Conservation (phyloP, 2,888 invertebrate genomes). For the Philonicus albiceps region DNA sequence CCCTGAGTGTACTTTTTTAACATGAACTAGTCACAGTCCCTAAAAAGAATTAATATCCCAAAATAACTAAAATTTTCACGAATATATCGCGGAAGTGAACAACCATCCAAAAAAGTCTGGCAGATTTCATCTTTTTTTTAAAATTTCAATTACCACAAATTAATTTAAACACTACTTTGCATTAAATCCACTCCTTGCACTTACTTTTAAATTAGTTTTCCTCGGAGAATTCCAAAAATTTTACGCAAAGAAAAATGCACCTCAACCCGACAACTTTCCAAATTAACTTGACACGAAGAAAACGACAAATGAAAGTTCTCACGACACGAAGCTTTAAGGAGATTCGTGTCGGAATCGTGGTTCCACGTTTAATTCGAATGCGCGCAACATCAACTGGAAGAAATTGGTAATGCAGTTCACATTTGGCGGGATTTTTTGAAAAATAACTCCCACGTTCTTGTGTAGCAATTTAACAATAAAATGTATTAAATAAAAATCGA, state of each 20-base stretch:
- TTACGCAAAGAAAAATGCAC: not conserved
- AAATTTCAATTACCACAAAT: not conserved
- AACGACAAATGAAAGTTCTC: not conserved
- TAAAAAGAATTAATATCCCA: not conserved
- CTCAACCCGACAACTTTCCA: not conserved
- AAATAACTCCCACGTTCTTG: not conserved
- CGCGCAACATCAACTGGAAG: not conserved
- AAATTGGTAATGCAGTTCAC: not conserved
- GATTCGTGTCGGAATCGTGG: slow-evolving; percentile 23
- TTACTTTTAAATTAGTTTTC: not conserved
- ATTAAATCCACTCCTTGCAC: not conserved
- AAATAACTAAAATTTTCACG: not conserved
- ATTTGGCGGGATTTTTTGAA: not conserved
- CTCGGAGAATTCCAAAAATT: not conserved
- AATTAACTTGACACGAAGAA: slow-evolving; percentile 8
- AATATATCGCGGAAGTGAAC: not conserved
- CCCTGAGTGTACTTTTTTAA: not conserved
- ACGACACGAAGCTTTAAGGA: not conserved
- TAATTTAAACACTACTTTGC: not conserved
- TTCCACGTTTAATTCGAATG: slow-evolving; percentile 18
- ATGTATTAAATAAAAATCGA: no score
- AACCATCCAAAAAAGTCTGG: not conserved
- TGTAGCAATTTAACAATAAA: no score
- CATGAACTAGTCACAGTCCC: not conserved
- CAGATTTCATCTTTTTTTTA: not conserved